A percentile compares a stretch with the other conserved stretches of the same genome.
These are phyloP conservation scores for Nothoprocta perdicaria DNA, from an alignment of 2,113 vertebrate genomes.

Conservation along the genomic window DNA sequence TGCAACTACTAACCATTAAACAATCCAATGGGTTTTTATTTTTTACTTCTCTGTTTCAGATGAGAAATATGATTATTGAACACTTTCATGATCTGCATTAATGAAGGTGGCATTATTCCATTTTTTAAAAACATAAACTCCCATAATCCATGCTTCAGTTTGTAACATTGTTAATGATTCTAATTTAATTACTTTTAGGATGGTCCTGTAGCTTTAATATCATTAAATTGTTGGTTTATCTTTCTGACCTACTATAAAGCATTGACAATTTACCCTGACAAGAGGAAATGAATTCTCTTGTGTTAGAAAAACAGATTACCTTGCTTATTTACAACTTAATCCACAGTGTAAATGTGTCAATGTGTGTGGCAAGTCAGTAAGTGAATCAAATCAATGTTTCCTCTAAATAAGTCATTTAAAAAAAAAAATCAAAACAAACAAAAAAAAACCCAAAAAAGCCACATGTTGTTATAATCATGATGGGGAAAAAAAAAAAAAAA, in stretches of 20 bases:
- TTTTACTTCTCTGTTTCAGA: slow-evolving; percentile 71
- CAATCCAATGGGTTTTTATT: background rate
- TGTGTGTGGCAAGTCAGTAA: slow-evolving; percentile 77
- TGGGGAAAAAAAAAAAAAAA: background rate
- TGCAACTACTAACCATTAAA: background rate
- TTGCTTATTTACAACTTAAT: slow-evolving; percentile 73
- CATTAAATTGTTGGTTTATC: slow-evolving; percentile 38
- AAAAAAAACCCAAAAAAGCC: no score
- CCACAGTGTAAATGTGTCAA: slow-evolving; percentile 78
- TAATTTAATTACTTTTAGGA: slow-evolving; percentile 32
- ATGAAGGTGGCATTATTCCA: background rate
- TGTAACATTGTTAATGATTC: background rate
- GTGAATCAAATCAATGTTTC: slow-evolving; percentile 49
- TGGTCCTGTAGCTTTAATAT: background rate
- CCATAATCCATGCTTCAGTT: background rate
- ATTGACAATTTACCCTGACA: background rate
- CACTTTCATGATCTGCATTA: background rate
- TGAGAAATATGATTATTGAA: slow-evolving; percentile 52
- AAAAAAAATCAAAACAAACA: background rate
- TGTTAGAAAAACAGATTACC: slow-evolving; percentile 47
- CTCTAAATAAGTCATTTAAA: background rate
- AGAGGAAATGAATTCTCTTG: slow-evolving; percentile 33
- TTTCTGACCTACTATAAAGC: slow-evolving; percentile 28
- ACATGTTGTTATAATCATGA: slow-evolving; percentile 26
- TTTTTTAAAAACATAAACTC: background rate